Evolutionary conservation across 1,140 invertebrate species (phyloP), one percentile per base, ranked within the genome.

Genomic region (Sycophaga agraensis): DNA sequence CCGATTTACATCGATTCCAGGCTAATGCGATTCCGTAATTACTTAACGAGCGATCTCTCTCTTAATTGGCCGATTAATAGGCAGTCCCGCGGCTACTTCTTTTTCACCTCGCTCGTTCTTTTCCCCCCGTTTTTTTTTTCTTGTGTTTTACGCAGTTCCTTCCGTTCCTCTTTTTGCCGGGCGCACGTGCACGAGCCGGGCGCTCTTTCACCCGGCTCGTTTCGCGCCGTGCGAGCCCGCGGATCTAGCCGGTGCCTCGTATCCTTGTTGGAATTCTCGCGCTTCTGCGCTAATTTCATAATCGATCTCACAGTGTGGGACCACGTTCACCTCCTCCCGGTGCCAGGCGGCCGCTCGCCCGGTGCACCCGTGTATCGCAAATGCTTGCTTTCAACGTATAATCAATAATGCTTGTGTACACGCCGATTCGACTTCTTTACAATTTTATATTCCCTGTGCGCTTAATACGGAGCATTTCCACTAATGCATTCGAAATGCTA

Each of bases 21-120:
- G 14, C 45, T 58, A 50, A 50, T 50, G 19, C 19, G 26, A 43
- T 51, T 50, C 37, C 19, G 26, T 51, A 59, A 59, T 59, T 59
- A 51, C 28, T 59, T 35, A 59, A 35, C 37, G 24, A 59, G 21
- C 26, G 17, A 31, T 59, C 37, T 59, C n/a, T 40, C 37, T 50
- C 19, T 59, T 51, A 59, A 59, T 59, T 59, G 39, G 17, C 28
- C 48, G 19, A 59, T 49, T 51, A 59, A 51, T 43, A 51, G 48
- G 26, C 24, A 16, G 7, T 24, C 31, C 35, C 55, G 12, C 16
- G 12, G 21, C 26, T 17, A 39, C 14, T 28, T 40, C n/a, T 17
- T 42, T 42, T 8, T 40, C 34, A n/a, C 17, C 34, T 12, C 3
- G 16, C 24, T 28, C 35, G 14, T 53, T n/a, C 46, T 0, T 9